Evolutionary conservation across 2,888 invertebrate genomes (phyloP).

Genomic region (Leucoptera coffeella): DNA sequence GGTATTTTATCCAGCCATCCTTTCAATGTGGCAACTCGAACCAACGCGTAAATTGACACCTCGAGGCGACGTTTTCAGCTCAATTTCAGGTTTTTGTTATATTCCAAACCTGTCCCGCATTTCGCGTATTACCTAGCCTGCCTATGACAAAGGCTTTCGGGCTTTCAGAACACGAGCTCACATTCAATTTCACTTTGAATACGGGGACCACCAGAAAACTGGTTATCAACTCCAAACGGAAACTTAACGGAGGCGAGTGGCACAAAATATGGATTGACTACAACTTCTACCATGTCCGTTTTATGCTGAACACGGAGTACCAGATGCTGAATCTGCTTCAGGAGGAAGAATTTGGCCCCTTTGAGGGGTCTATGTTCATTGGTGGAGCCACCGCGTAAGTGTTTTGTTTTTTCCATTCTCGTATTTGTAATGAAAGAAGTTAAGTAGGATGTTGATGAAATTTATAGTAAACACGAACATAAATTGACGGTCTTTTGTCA

Average conservation of each 20-base stretch:
- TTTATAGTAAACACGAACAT: too few relatives aligned
- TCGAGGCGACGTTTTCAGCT: too few relatives aligned
- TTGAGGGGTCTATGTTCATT: slow-evolving; percentile 90
- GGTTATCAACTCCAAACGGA: slow-evolving; percentile 74
- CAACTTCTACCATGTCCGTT: slow-evolving; percentile 86
- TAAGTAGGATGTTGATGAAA: too few relatives aligned
- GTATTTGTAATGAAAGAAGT: too few relatives aligned
- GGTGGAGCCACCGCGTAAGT: slow-evolving; percentile 88
- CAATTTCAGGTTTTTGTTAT: too few relatives aligned
- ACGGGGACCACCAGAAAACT: slow-evolving; percentile 76
- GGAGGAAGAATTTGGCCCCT: slow-evolving; percentile 86
- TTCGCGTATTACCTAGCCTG: too few relatives aligned
- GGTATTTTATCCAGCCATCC: too few relatives aligned
- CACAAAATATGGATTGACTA: slow-evolving; percentile 95
- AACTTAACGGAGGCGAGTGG: slow-evolving; percentile 90
- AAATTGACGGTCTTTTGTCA: too few relatives aligned
- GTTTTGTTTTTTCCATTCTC: too few relatives aligned
- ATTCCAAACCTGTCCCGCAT: background rate
- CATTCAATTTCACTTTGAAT: slow-evolving; percentile 84
- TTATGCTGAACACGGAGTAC: slow-evolving; percentile 87
- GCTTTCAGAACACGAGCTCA: slow-evolving; percentile 72
- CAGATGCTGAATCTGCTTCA: slow-evolving; percentile 80
- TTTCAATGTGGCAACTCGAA: too few relatives aligned
- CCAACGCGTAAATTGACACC: too few relatives aligned
- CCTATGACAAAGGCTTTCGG: too few relatives aligned